Evolutionary conservation across 2,888 invertebrate species (phyloP).

Genomic region (Mythimna lalbum): DNA sequence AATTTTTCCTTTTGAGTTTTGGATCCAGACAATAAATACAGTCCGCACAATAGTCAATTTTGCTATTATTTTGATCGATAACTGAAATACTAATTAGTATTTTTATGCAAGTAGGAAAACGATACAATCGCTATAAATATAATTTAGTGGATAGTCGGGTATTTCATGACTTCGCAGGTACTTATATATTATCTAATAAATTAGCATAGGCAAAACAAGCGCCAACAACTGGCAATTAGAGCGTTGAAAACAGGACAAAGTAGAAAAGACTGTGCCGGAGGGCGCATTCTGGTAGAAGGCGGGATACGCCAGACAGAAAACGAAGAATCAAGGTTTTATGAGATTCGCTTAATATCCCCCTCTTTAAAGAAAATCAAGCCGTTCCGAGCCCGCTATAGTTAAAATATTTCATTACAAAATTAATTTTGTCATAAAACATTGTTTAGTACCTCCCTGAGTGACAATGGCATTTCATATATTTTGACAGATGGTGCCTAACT

Average conservation of each 20-base stretch:
- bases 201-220: conserved; percentile 23
- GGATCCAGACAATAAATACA: too few relatives aligned
- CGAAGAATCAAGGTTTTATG: conserved; percentile 37
- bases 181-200: conserved; percentile 5
- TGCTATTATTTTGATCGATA: not conserved
- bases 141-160: too few relatives aligned
- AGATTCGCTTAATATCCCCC: conserved; percentile 20
- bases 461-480: conserved; percentile 14
- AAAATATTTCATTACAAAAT: conserved; percentile 22
- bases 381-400: not conserved
- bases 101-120: not conserved
- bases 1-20: too few relatives aligned
- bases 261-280: conserved; percentile 41
- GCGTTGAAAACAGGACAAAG: conserved; percentile 35
- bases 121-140: not conserved
- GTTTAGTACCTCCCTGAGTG: conserved; percentile 7
- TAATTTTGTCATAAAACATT: conserved; percentile 5
- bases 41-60: too few relatives aligned
- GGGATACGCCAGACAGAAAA: conserved; percentile 51
- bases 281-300: conserved; percentile 41
- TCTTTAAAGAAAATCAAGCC: conserved; percentile 25
- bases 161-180: not conserved
- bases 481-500: conserved; percentile 35
- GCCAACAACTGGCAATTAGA: conserved; percentile 37
- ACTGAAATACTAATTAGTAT: not conserved